Conservation (phyloP, 2,113 vertebrate species). For the Lepisosteus oculatus region DNA sequence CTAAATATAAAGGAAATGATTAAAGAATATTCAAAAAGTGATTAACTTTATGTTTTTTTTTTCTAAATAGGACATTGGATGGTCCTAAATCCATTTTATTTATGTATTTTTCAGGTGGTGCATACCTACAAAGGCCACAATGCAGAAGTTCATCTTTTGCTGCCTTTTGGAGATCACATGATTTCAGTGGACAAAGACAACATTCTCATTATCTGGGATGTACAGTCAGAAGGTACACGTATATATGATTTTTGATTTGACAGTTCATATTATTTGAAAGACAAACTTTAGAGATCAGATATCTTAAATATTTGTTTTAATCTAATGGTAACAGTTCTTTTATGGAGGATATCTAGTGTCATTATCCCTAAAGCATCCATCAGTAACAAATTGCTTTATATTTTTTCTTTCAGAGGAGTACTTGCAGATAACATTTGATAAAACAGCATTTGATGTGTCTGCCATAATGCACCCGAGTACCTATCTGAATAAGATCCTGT, state of each 20-base stretch:
- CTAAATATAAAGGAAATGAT: no score
- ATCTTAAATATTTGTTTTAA: no score
- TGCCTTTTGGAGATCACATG: conserved; percentile 89
- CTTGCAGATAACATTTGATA: conserved; percentile 81
- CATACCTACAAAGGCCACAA: conserved; percentile 81
- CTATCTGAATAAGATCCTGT: conserved; percentile 94
- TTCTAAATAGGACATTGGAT: no score
- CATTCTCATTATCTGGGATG: conserved; percentile 85
- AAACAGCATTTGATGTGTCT: conserved; percentile 75
- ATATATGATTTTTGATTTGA: no score
- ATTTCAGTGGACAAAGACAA: conserved; percentile 84
- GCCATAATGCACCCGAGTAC: conserved; percentile 91
- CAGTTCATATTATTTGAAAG: no score
- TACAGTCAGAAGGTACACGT: conserved; percentile 77
- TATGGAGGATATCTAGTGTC: no score
- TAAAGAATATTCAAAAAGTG: no score
- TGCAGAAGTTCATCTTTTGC: conserved; percentile 79
- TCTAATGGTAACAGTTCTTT: no score
- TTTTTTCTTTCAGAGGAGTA: conserved; percentile 75
- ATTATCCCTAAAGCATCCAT: not conserved
- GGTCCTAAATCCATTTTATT: no score
- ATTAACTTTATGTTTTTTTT: no score
- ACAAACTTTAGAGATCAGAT: no score
- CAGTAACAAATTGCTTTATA: conserved; percentile 16
- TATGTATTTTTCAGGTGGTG: conserved; percentile 68